phyloP scores from a whole-genome alignment of 2,113 vertebrate genomes.

The Trichomycterus rosablanca region DNA sequence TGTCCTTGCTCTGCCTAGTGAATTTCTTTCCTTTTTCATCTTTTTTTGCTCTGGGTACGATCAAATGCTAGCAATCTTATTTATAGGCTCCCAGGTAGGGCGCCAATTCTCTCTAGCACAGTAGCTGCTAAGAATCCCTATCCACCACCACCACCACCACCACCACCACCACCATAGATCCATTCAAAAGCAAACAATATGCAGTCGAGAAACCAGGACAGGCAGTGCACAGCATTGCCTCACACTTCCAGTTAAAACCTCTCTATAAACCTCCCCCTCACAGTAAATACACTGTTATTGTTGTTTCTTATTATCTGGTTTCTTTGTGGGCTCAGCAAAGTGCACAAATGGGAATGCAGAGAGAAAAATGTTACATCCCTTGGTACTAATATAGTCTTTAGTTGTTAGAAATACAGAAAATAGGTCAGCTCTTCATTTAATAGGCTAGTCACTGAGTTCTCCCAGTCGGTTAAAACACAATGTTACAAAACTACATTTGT shows the following conservation, averaged over 20 bases:
- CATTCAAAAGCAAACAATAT: constrained; percentile 57
- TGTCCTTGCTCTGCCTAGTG: no score
- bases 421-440: no score
- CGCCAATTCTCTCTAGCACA: constrained; percentile 46
- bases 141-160: no score
- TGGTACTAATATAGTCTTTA: neutral
- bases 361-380: neutral
- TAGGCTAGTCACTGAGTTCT: no score
- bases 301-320: neutral
- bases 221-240: constrained; percentile 39
- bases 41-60: constrained; percentile 23
- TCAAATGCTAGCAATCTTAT: constrained; percentile 47
- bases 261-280: constrained; percentile 14
- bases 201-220: constrained; percentile 56
- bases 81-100: constrained; percentile 49
- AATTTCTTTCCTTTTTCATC: no score
- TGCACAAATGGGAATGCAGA: neutral
- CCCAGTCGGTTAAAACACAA: no score
- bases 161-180: constrained; percentile 55
- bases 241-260: no score
- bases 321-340: neutral
- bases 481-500: no score
- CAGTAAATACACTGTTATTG: no score
- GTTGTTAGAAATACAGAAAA: neutral
- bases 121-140: constrained; percentile 31